Evolutionary conservation across 2,888 invertebrate species (phyloP), one percentile per base, ranked within the genome.

Genomic region (Sipha maydis): DNA sequence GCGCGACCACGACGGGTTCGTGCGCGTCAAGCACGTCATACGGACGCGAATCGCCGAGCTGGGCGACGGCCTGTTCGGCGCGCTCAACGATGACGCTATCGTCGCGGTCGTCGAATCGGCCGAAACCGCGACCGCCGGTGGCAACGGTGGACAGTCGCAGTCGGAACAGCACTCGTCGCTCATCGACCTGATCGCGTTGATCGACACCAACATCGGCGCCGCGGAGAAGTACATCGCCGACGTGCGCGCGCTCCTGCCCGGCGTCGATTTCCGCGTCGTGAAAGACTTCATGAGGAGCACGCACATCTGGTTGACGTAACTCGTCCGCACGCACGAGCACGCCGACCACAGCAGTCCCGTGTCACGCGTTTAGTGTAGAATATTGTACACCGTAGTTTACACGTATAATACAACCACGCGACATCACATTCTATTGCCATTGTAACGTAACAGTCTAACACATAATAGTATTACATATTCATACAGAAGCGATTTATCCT

Each of bases 121-220:
- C 77, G 9, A 5, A 5, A 21, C 25, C 28, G 38, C 41, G 25
- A 31, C 48, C 48, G 48, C 48, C 9, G 48, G 9, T 11, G 48
- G 48, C 48, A 11, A 11, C 5, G 48, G 48, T 9, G 48, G 9
- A 7, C 48, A 48, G 9, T 11, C 9, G 48, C 48, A 48, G 48
- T 48, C 48, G 9, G 8, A 48, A 9, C 48, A 48, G 8, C 1
- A 9, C 9, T 1, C 34, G 21, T 21, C 79, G 41, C 9, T 86
- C 73, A 56, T 80, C 73, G 86, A 73, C 25, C 28, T 79, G 25
- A 80, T 86, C 56, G 86, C 86, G 25, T 25, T 80, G 80, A 56
- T 86, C 80, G 86, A 86, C 61, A 86, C 34, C 73, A 86, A 86
- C 25, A 86, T 86, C 0, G 69, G 75, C 79, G 28, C 79, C 71